Conservation (phyloP, 2,113 vertebrate genomes). For the Sminthopsis crassicaudata region DNA sequence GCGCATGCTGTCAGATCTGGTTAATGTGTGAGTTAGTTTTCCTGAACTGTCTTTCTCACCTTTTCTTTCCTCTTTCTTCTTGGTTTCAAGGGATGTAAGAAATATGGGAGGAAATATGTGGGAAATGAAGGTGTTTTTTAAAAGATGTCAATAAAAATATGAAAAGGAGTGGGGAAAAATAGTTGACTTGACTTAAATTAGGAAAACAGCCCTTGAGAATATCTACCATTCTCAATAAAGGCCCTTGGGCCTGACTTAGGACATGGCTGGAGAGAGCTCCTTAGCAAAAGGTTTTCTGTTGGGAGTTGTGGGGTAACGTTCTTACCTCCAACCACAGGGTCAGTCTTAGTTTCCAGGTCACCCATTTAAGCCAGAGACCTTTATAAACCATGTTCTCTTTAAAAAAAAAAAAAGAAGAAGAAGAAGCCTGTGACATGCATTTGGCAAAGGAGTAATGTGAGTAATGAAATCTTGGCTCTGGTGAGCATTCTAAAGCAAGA, state of each 20-base stretch:
- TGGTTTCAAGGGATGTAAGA: background rate
- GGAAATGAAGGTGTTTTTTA: background rate
- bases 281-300: constrained; percentile 28
- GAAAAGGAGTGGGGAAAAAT: background rate
- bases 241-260: background rate
- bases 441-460: constrained; percentile 64
- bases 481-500: constrained; percentile 75
- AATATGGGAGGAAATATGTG: background rate
- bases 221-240: background rate
- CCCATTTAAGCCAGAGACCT: constrained; percentile 49
- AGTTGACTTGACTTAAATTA: background rate
- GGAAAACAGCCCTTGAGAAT: background rate
- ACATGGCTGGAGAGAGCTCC: background rate
- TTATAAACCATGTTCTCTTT: constrained; percentile 52
- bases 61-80: background rate
- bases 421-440: constrained; percentile 74
- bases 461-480: constrained; percentile 81
- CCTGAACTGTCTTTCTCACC: background rate
- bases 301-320: background rate
- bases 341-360: constrained; percentile 48
- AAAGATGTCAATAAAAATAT: background rate
- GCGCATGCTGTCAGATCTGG: background rate
- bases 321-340: constrained; percentile 22
- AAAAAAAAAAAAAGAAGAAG: background rate
- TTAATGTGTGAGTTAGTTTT: background rate